Evolutionary conservation across 1,140 invertebrate species (phyloP), one percentile per base, ranked within the genome.

Genomic region (Thrips palmi): DNA sequence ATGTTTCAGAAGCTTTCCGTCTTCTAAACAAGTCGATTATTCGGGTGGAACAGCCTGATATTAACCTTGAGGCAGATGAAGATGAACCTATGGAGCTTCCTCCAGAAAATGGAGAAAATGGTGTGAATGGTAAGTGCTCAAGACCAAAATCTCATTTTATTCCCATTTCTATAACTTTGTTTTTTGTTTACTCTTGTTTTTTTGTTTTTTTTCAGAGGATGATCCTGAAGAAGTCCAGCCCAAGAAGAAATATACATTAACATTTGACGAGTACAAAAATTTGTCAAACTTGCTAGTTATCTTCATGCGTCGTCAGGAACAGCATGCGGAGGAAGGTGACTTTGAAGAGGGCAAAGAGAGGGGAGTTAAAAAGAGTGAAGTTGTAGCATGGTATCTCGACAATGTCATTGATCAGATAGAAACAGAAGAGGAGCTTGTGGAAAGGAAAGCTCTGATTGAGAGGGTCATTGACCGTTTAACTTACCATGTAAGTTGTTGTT

Each of bases 21-120:
- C 71, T 99, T 28, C 59, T 99, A n/a, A 96, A 92, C 54, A 97
- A 97, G 54, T 97, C 92, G 3, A 97, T 98, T 44, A 89, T 99
- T 36, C 70, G 89, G 27, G 89, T 99, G 4, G 93, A 97, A 55
- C 91, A 97, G 47, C 89, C 93, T 0, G 94, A 98, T 55, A 86
- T 99, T 33, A 77, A 93, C 53, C 62, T 99, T 15, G 83, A 92
- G 28, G 82, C 86, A 33, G 79, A 82, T 14, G 62, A 58, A 11
- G 59, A 65, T 4, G 58, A 61, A 54, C 59, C 42, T 61, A 59
- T 40, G 49, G 42, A 20, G 40, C 33, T 22, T 12, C 15, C 38
- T 15, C 10, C 23, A 21, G 17, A 7, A 39, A 24, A 32, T 15
- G 24, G 7, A 11, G 37, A 30, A 19, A 20, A 44, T 32, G 40